These are phyloP conservation scores for Nannobrachium achirus DNA, from an alignment of 2,113 vertebrate genomes.

Conservation along the genomic window DNA sequence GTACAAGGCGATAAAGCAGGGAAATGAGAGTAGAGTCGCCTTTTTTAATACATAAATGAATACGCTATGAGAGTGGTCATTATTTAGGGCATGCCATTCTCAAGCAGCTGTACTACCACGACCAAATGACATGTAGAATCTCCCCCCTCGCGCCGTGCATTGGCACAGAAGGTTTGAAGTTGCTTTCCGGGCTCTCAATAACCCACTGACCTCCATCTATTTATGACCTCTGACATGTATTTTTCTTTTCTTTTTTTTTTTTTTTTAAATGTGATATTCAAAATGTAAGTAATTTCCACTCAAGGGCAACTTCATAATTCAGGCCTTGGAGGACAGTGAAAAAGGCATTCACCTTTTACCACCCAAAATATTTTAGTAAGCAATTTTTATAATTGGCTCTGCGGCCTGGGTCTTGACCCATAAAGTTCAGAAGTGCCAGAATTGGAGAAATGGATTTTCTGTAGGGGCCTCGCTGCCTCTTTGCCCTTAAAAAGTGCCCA, in stretches of 20 bases:
- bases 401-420: constrained; percentile 76
- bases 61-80: constrained; percentile 81
- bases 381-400: constrained; percentile 83
- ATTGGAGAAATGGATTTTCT: constrained; percentile 79
- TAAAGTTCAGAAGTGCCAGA: constrained; percentile 80
- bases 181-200: constrained; percentile 60
- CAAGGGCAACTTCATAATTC: constrained; percentile 78
- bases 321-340: constrained; percentile 62
- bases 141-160: too few species aligned
- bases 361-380: constrained; percentile 82
- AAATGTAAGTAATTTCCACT: constrained; percentile 80
- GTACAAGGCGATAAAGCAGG: constrained; percentile 79
- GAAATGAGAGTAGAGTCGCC: constrained; percentile 76
- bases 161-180: constrained; percentile 67
- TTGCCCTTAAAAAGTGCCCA: constrained; percentile 78
- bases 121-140: constrained; percentile 70
- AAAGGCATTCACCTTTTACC: constrained; percentile 78
- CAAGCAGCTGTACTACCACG: constrained; percentile 51
- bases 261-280: constrained; percentile 72
- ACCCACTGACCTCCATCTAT: constrained; percentile 77
- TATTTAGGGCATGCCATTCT: constrained; percentile 78
- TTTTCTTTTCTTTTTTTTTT: constrained; percentile 46
- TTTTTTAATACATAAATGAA: constrained; percentile 85
- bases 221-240: constrained; percentile 67
- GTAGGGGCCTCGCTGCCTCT: constrained; percentile 73